Evolutionary conservation across 2,113 vertebrate genomes (phyloP), one percentile per base, ranked within the genome.

Genomic region (Etia nguti): DNA sequence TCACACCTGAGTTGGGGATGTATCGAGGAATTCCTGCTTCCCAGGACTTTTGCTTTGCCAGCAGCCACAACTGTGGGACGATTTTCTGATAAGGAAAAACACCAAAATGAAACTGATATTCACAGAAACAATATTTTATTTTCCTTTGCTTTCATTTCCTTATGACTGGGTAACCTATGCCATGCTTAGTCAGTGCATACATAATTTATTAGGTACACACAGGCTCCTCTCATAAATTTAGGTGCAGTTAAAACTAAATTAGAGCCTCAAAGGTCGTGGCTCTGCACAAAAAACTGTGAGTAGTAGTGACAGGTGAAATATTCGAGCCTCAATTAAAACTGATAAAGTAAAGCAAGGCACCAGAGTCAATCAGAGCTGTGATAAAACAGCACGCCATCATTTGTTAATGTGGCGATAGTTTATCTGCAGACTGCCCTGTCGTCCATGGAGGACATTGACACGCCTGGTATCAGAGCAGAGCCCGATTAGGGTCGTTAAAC

Each of bases 21-120:
- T 94, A 95, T 94, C 90, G 84, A 6, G 92, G 50, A 41, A 73
- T 79, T 57, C 94, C 94, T 20, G 94, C 95, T 89, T 92, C 90
- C 95, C 96, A 96, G 34, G 93, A 94, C 41, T 85, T 94, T 87
- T 96, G 96, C 90, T 97, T 97, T 26, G 93, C 91, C 84, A 92
- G 91, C 11, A 97, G 41, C 96, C 96, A 97, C 1, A 96, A 52
- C 82, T 96, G 95, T 54, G 96, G 91, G 52, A 97, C 86, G 11
- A 46, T 84, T 6, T 16, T 87, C 96, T 97, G 57, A 26, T 87
- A 59, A 24, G 31, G 36, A 56, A 60, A 34, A 31, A 29, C 26
- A 34, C 16, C 41, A 6, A 43, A 22, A 36, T 68, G 6, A 68
- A 79, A 79, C 70, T 18, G 24, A 48, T 5, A 5, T 16, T 75